These are phyloP conservation scores for Adelosebastes latens DNA, from an alignment of 2,797 vertebrate species.

Conservation along the genomic window DNA sequence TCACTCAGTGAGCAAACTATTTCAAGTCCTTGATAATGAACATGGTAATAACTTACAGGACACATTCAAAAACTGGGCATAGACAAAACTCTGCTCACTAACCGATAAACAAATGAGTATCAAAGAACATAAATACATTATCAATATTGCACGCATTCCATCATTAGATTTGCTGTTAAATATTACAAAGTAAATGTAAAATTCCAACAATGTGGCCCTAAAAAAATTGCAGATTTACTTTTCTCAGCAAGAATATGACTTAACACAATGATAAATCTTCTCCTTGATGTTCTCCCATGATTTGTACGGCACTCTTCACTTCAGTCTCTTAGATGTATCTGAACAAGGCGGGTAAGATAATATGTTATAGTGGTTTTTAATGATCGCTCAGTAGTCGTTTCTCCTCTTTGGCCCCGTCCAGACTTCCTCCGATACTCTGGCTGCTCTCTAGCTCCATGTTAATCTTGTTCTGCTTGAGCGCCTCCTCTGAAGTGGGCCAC, in stretches of 20 bases:
- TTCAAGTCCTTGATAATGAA: slow-evolving; percentile 6
- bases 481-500: slow-evolving; percentile 7
- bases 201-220: background rate
- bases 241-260: background rate
- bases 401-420: slow-evolving; percentile 77
- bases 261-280: background rate
- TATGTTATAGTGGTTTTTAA: slow-evolving; percentile 7
- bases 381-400: slow-evolving; percentile 52
- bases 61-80: background rate
- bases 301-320: background rate
- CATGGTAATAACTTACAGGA: slow-evolving; percentile 51
- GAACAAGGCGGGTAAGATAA: background rate
- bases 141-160: slow-evolving; percentile 50
- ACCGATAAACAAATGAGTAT: background rate
- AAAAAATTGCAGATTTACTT: background rate
- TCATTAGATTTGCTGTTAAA: slow-evolving; percentile 16
- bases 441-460: slow-evolving; percentile 67
- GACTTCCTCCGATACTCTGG: slow-evolving; percentile 60
- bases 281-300: background rate
- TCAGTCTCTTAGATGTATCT: slow-evolving; percentile 13
- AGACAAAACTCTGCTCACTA: background rate
- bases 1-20: background rate
- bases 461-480: slow-evolving; percentile 60
- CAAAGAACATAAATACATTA: slow-evolving; percentile 49
- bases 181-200: slow-evolving; percentile 16